Conservation (phyloP, 2,797 vertebrate species). For the Danio jaintianensis region DNA sequence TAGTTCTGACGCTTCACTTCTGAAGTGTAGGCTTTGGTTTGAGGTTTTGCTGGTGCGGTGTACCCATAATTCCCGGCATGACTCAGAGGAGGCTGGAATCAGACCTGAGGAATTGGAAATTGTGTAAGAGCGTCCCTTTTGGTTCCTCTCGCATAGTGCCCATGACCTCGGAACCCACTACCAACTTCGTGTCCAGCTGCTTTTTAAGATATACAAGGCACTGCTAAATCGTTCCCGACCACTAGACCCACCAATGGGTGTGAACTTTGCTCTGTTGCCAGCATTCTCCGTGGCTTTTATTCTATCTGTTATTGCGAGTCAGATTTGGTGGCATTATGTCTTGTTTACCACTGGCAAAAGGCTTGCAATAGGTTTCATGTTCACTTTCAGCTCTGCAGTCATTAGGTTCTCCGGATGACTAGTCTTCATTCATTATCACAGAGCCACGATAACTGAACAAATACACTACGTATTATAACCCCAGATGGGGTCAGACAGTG, state of each 20-base stretch:
- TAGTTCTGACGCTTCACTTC: constrained; percentile 41
- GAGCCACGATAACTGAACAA: constrained; percentile 38
- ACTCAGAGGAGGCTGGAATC: constrained; percentile 75
- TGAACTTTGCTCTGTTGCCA: constrained; percentile 11
- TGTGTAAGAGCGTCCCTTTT: constrained; percentile 57
- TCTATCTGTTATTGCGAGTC: not conserved
- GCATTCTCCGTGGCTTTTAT: not conserved
- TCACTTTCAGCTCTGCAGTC: constrained; percentile 30
- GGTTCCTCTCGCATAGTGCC: constrained; percentile 66
- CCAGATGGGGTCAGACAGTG: constrained; percentile 19
- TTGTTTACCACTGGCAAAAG: constrained; percentile 12
- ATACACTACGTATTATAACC: constrained; percentile 29
- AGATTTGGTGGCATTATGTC: constrained; percentile 3
- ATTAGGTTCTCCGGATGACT: constrained; percentile 43
- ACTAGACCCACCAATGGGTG: not conserved
- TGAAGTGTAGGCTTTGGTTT: constrained; percentile 42
- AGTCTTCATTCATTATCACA: constrained; percentile 35
- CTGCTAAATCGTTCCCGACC: not conserved
- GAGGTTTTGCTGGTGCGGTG: constrained; percentile 36
- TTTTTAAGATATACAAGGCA: constrained; percentile 72
- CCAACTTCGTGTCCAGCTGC: constrained; percentile 59
- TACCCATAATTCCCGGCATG: constrained; percentile 67
- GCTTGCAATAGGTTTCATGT: not conserved
- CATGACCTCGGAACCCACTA: constrained; percentile 68
- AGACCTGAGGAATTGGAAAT: constrained; percentile 73